Percentiles rank a stretch among this genome's conserved stretches.
Conservation (phyloP, 2,888 invertebrate genomes). For the Drosophila trichaetosa region DNA sequence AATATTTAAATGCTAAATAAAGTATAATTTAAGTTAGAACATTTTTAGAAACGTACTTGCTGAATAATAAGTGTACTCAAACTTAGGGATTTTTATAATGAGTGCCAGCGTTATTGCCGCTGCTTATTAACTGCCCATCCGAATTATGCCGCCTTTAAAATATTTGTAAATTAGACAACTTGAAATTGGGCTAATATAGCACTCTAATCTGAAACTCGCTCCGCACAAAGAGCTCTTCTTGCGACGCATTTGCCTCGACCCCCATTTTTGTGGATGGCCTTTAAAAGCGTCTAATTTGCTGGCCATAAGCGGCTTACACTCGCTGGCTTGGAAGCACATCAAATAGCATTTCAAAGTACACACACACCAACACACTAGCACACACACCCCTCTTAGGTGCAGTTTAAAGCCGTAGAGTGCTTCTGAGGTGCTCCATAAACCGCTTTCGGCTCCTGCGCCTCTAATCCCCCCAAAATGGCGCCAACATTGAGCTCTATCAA, state of each 20-base stretch:
- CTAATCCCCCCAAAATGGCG: conserved; percentile 54
- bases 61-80: background rate
- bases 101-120: background rate
- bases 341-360: conserved; percentile 61
- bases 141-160: background rate
- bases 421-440: conserved; percentile 41
- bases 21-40: background rate
- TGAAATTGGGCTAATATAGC: conserved; percentile 14
- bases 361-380: conserved; percentile 16
- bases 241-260: background rate
- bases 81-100: background rate
- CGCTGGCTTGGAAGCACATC: conserved; percentile 54
- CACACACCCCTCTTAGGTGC: conserved; percentile 31
- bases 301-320: conserved; percentile 72
- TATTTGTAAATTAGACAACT: background rate
- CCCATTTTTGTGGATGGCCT: conserved; percentile 21
- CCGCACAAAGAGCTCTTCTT: background rate
- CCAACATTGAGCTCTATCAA: conserved; percentile 35
- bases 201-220: conserved; percentile 2
- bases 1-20: background rate
- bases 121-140: background rate
- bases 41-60: background rate
- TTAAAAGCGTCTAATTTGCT: conserved; percentile 66
- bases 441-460: conserved; percentile 39
- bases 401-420: conserved; percentile 54